These are phyloP conservation scores for Leptogaster cylindrica DNA, from an alignment of 2,888 invertebrate genomes.

Conservation along the genomic window DNA sequence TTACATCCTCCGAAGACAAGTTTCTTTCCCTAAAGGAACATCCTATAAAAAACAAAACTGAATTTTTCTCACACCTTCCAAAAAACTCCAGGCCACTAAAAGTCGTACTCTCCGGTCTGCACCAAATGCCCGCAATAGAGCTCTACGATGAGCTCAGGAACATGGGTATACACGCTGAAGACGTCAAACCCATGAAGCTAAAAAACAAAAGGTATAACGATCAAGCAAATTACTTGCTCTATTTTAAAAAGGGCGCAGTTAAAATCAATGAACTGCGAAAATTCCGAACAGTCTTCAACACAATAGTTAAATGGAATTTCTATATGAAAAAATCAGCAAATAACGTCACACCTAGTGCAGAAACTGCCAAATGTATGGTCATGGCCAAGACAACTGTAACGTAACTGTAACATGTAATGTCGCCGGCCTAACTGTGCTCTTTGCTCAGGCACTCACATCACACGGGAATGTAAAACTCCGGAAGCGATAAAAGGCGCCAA, in stretches of 20 bases:
- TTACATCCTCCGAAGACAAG: too few relatives aligned
- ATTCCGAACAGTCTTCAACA: neutral
- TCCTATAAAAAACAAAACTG: neutral
- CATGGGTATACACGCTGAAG: neutral
- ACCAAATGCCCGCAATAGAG: neutral
- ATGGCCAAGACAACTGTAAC: neutral
- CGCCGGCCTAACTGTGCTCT: neutral
- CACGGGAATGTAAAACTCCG: neutral
- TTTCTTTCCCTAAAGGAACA: too few relatives aligned
- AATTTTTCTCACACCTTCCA: neutral
- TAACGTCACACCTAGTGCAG: neutral
- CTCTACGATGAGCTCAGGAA: neutral
- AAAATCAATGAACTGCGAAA: neutral
- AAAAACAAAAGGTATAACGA: neutral
- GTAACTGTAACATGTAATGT: too few relatives aligned
- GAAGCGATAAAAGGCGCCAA: neutral
- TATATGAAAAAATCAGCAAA: neutral
- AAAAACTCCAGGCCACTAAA: neutral
- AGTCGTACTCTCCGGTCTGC: neutral
- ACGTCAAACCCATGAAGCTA: neutral
- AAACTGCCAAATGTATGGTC: slow-evolving; percentile 1
- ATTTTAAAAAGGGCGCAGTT: neutral
- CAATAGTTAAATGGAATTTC: neutral
- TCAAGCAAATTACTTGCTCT: neutral
- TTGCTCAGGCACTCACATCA: neutral